phyloP scores from a whole-genome alignment of 2,113 vertebrate species.

The Oncorhynchus nerka region DNA sequence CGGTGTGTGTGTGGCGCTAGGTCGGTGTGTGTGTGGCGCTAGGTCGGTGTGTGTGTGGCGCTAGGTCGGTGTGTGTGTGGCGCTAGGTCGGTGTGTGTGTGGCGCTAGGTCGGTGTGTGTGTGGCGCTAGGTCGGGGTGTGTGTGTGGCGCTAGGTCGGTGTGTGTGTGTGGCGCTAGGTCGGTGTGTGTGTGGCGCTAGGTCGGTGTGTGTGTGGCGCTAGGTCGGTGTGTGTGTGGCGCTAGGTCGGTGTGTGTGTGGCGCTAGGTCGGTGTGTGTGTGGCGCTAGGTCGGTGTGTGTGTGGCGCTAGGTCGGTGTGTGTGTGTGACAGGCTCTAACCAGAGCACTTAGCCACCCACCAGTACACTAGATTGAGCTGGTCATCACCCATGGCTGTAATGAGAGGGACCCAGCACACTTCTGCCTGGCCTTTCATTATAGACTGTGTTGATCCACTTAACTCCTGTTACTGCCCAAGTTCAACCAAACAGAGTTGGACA shows the following conservation, averaged over 20 bases:
- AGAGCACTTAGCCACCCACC: background rate
- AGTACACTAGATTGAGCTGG: background rate
- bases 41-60: background rate
- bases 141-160: too few relatives aligned
- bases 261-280: background rate
- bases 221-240: background rate
- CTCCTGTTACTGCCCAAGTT: background rate
- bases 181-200: background rate
- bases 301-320: too few relatives aligned
- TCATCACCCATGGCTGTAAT: background rate
- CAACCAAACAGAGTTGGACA: background rate
- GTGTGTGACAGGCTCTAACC: constrained; percentile 9
- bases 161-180: constrained; percentile 1
- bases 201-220: background rate
- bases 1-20: background rate
- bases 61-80: background rate
- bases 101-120: background rate
- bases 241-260: background rate
- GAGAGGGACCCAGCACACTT: background rate
- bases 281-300: background rate
- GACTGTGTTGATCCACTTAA: background rate
- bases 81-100: background rate
- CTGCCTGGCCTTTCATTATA: background rate
- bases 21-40: background rate
- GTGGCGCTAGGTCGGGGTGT: too few relatives aligned